Percentiles rank a stretch among this genome's conserved stretches.
Evolutionary conservation across 2,113 vertebrate genomes (phyloP).

Genomic region (Lasiurus borealis): DNA sequence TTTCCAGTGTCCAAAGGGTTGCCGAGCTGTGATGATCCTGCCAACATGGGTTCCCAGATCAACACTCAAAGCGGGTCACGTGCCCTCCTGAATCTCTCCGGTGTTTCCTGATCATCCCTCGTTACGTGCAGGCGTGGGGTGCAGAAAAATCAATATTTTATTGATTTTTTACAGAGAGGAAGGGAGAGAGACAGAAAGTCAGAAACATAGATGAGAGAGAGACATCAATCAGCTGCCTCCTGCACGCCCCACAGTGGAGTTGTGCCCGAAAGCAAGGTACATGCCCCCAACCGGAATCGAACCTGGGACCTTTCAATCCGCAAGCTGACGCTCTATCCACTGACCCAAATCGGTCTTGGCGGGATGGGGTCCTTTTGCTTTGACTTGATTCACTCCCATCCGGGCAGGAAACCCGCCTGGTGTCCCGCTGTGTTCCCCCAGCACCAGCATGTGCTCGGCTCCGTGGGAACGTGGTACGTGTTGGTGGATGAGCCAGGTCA

Average conservation of each 20-base stretch:
- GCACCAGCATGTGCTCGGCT: not conserved
- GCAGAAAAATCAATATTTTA: too few relatives aligned
- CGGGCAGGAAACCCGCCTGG: not conserved
- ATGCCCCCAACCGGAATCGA: too few relatives aligned
- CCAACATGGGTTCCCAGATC: not conserved
- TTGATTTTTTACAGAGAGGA: too few relatives aligned
- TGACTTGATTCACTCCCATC: not conserved
- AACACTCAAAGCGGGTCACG: not conserved
- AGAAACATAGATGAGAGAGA: too few relatives aligned
- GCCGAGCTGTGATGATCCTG: not conserved
- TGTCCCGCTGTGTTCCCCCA: not conserved
- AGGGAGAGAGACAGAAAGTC: too few relatives aligned
- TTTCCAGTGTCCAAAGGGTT: not conserved
- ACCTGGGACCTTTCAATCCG: too few relatives aligned
- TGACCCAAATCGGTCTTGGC: too few relatives aligned
- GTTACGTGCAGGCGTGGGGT: not conserved
- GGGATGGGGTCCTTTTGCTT: not conserved
- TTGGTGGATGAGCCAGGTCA: not conserved
- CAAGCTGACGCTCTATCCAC: too few relatives aligned
- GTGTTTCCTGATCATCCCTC: not conserved
- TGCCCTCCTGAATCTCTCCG: not conserved
- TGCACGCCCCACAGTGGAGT: too few relatives aligned
- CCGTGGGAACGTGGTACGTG: accelerated
- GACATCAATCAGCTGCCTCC: too few relatives aligned
- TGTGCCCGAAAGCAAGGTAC: too few relatives aligned